These are phyloP conservation scores for Agrochola circellaris DNA, from an alignment of 2,888 invertebrate species.

Conservation along the genomic window DNA sequence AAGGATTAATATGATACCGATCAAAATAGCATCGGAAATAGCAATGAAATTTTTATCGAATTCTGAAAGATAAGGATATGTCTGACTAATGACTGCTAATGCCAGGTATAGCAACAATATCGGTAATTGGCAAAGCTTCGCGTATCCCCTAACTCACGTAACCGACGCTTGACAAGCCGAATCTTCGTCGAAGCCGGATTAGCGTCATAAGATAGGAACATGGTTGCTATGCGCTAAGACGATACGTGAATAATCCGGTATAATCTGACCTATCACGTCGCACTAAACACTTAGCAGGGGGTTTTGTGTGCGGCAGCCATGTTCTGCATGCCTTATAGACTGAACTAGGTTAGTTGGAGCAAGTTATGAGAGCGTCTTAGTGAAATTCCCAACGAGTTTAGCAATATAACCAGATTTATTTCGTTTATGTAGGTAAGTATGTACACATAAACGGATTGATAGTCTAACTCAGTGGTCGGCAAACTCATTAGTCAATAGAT, in stretches of 20 bases:
- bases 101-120: neutral
- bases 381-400: neutral
- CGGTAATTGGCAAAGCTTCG: neutral
- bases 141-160: neutral
- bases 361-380: slow-evolving; percentile 1
- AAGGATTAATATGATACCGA: too few species aligned
- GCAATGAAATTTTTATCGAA: too few species aligned
- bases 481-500: too few species aligned
- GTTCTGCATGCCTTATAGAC: slow-evolving; percentile 9
- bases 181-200: slow-evolving; percentile 22
- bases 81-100: neutral
- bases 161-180: slow-evolving; percentile 4
- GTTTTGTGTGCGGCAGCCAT: slow-evolving; percentile 15
- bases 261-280: slow-evolving; percentile 13
- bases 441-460: too few species aligned
- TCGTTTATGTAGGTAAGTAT: neutral
- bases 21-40: too few species aligned
- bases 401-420: slow-evolving; percentile 5
- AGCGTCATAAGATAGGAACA: slow-evolving; percentile 6
- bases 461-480: too few species aligned
- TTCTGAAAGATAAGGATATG: too few species aligned
- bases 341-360: slow-evolving; percentile 28
- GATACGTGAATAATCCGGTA: slow-evolving; percentile 11
- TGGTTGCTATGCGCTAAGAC: slow-evolving; percentile 1
- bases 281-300: slow-evolving; percentile 6